Percentiles rank a stretch among this genome's conserved stretches.
These are phyloP conservation scores for Ophion costatus DNA, from an alignment of 2,888 invertebrate genomes.

Conservation along the genomic window DNA sequence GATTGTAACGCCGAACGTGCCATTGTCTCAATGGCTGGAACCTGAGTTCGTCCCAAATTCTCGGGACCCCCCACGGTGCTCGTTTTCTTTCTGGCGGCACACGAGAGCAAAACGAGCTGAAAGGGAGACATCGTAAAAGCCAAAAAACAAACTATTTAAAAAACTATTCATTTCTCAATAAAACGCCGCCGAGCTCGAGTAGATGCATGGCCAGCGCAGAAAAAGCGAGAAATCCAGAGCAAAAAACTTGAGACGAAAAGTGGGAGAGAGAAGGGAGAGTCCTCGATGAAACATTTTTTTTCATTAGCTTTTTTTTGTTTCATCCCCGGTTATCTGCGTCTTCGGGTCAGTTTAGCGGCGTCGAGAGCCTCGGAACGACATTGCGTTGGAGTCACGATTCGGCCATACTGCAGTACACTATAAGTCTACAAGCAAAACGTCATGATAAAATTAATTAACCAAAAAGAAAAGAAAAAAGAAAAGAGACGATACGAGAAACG, in stretches of 20 bases:
- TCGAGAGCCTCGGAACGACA: constrained; percentile 63
- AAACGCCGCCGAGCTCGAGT: constrained; percentile 82
- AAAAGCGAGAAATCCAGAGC: constrained; percentile 44
- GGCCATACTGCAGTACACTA: constrained; percentile 45
- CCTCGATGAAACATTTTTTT: constrained; percentile 25
- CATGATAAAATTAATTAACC: constrained; percentile 2
- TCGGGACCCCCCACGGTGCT: constrained; percentile 55
- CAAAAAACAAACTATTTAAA: constrained; percentile 37
- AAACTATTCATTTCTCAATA: constrained; percentile 81
- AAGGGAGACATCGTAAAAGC: constrained; percentile 52
- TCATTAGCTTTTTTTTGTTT: constrained; percentile 59
- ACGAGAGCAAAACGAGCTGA: constrained; percentile 61
- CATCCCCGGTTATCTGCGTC: constrained; percentile 75
- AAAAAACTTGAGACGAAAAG: constrained; percentile 48
- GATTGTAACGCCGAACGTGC: constrained; percentile 68
- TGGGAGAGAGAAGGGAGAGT: constrained; percentile 52
- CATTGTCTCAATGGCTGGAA: constrained; percentile 66
- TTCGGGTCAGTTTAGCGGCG: constrained; percentile 73
- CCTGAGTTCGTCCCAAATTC: constrained; percentile 36
- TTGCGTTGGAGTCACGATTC: constrained; percentile 59
- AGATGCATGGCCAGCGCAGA: constrained; percentile 80
- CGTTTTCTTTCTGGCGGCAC: constrained; percentile 65
- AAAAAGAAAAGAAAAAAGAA: constrained; percentile 16
- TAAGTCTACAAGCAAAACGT: constrained; percentile 15
- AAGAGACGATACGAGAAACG: constrained; percentile 9